These are phyloP conservation scores for Lithophane socia DNA, from an alignment of 2,888 invertebrate species.

Conservation along the genomic window DNA sequence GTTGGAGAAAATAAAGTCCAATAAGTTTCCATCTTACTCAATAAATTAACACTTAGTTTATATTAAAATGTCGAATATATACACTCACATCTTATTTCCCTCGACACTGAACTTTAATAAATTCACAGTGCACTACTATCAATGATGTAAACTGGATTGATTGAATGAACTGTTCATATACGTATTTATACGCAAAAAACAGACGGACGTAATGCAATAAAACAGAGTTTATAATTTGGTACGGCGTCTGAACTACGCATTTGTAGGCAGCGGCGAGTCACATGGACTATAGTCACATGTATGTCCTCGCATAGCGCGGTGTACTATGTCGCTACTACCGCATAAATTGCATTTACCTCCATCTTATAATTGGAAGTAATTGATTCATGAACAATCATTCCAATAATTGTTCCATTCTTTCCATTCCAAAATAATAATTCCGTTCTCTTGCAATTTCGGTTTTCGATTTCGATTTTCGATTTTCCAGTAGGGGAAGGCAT, in stretches of 20 bases:
- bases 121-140: constrained; percentile 62
- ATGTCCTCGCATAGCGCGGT: constrained; percentile 20
- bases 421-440: too few relatives aligned
- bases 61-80: constrained; percentile 54
- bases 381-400: constrained; percentile 24
- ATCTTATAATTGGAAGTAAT: constrained; percentile 33
- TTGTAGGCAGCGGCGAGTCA: constrained; percentile 37
- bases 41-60: constrained; percentile 55
- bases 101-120: constrained; percentile 54
- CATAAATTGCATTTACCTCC: constrained; percentile 26
- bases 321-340: constrained; percentile 32
- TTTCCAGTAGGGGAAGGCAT: background rate
- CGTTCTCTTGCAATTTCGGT: background rate
- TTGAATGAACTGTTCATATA: constrained; percentile 54
- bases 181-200: constrained; percentile 61
- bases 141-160: constrained; percentile 61
- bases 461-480: too few relatives aligned
- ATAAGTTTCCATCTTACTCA: constrained; percentile 40
- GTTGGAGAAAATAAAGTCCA: constrained; percentile 33
- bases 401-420: background rate
- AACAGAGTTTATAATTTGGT: constrained; percentile 53
- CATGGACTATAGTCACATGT: constrained; percentile 39
- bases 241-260: constrained; percentile 55
- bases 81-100: constrained; percentile 56
- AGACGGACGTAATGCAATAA: constrained; percentile 55